Evolutionary conservation across 1,140 invertebrate species (phyloP).

Genomic region (Heliconius congener): DNA sequence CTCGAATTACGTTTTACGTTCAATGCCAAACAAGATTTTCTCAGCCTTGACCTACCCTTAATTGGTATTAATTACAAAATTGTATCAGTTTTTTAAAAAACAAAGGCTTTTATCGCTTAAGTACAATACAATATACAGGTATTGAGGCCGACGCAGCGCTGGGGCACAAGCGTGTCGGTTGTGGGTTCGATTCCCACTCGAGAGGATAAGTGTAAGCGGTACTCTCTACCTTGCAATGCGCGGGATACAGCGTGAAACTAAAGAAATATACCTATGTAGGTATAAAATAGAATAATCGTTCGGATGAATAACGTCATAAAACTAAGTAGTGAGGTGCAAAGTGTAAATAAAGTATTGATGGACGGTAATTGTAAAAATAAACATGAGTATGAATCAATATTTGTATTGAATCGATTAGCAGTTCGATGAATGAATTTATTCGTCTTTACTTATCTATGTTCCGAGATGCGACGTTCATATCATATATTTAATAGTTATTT

Average conservation of each 20-base stretch:
- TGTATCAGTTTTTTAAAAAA: neutral
- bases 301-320: too few relatives aligned
- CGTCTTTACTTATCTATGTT: neutral
- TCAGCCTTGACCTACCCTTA: slow-evolving; percentile 26
- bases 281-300: too few relatives aligned
- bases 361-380: neutral
- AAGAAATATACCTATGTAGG: too few relatives aligned
- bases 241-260: too few relatives aligned
- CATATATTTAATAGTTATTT: neutral
- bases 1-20: neutral
- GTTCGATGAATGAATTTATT: neutral
- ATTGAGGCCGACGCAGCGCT: too few relatives aligned
- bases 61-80: neutral
- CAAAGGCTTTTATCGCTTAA: neutral
- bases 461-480: neutral
- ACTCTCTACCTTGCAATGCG: too few relatives aligned
- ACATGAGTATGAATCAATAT: neutral
- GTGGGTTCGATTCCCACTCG: too few relatives aligned
- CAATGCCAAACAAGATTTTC: slow-evolving; percentile 20
- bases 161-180: too few relatives aligned
- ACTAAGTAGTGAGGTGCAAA: neutral
- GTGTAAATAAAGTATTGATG: neutral
- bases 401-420: slow-evolving; percentile 5
- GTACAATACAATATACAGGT: too few relatives aligned
- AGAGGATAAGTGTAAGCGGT: too few relatives aligned